Evolutionary conservation across 2,797 vertebrate genomes (phyloP), one percentile per base, ranked within the genome.

Genomic region (Centropyge bicolor): DNA sequence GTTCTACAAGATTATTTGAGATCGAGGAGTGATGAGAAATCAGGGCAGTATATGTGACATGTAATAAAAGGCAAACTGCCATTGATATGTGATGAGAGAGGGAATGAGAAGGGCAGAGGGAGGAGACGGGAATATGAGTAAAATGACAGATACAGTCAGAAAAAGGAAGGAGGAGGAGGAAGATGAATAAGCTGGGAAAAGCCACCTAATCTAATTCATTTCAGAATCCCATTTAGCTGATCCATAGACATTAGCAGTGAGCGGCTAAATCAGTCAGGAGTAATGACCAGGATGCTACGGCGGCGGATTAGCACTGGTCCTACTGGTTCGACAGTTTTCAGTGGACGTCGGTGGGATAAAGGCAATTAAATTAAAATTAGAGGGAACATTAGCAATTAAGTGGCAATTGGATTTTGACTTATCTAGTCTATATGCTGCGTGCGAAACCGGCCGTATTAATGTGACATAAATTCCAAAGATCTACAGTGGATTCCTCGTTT

Each of bases 281-380:
- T 83, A 74, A 84, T 74, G 72, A 72, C 60, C n/a, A 13, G 13
- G 27, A 5, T 36, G 49, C n/a, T 2, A 14, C 43, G 17, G 4
- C 54, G 45, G 20, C 56, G 76, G 71, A 86, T 85, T 81, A 87
- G 55, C 62, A 70, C 67, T 66, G 74, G 54, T 77, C 67, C 31
- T 14, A 59, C 74, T 80, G 65, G 76, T 84, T 83, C 11, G 59
- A 75, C 65, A 48, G 56, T 85, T 70, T 72, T 70, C 66, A 59
- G 27, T 17, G 66, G 63, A 67, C 65, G 43, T 78, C 3, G 3
- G 51, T 54, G n/a, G 70, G 40, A 75, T 79, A 40, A 64, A 46
- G 76, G 65, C 72, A 82, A 80, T 82, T 86, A 78, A 72, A 80
- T 51, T 57, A 19, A 82, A 76, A 86, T 87, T 64, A 87, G 51